phyloP scores from a whole-genome alignment of 2,113 vertebrate genomes.

The Zeus faber region DNA sequence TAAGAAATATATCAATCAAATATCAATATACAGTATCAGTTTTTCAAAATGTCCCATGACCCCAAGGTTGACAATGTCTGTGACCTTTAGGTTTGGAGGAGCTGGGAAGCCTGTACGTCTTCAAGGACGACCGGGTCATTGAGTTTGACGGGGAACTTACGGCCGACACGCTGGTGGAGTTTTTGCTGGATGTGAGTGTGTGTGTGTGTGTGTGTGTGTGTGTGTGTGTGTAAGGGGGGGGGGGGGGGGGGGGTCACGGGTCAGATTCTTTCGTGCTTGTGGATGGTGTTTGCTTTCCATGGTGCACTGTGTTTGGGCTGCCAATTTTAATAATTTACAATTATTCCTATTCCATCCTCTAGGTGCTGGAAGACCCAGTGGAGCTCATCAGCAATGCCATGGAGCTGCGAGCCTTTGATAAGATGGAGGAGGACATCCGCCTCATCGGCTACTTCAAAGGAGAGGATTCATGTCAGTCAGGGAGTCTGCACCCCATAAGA shows the following conservation, averaged over 20 bases:
- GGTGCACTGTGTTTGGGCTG: too few relatives aligned
- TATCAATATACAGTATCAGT: too few relatives aligned
- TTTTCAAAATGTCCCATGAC: neutral
- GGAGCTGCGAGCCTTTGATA: slow-evolving; percentile 90
- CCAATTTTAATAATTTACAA: too few relatives aligned
- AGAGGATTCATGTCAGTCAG: slow-evolving; percentile 85
- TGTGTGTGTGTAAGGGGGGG: neutral
- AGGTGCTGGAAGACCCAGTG: slow-evolving; percentile 94
- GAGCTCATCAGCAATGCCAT: slow-evolving; percentile 88
- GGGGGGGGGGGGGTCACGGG: neutral
- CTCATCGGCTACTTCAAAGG: slow-evolving; percentile 95
- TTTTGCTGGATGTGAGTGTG: slow-evolving; percentile 88
- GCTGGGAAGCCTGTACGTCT: slow-evolving; percentile 90
- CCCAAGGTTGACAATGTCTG: neutral
- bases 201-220: neutral
- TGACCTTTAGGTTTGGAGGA: slow-evolving; percentile 81
- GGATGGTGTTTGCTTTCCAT: too few relatives aligned
- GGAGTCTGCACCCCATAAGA: too few relatives aligned
- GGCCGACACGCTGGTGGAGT: slow-evolving; percentile 92
- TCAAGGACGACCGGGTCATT: slow-evolving; percentile 89
- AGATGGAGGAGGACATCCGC: slow-evolving; percentile 91
- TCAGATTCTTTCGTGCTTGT: too few relatives aligned
- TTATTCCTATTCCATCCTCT: neutral
- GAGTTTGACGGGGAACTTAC: slow-evolving; percentile 96
- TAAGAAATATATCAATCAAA: too few relatives aligned